Conservation (phyloP, 2,113 vertebrate genomes). For the Callipepla californica region DNA sequence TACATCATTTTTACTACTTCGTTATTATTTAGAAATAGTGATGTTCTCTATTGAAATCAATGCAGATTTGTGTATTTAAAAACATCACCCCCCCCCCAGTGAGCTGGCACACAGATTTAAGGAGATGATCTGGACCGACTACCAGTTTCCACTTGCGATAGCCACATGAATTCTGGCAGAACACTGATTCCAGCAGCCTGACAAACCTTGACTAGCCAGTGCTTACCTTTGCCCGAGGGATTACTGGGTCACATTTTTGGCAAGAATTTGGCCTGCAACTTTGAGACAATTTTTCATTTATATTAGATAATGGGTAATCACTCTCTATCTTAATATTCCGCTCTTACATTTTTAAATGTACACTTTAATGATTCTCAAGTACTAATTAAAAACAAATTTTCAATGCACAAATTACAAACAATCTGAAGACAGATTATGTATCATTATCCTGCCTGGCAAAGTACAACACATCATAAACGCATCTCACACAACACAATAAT, state of each 20-base stretch:
- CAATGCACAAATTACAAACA: slow-evolving; percentile 34
- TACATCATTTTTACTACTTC: not conserved
- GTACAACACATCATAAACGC: not conserved
- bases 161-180: not conserved
- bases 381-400: slow-evolving; percentile 41
- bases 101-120: not conserved
- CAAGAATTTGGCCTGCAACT: not conserved
- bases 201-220: not conserved
- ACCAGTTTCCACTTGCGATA: not conserved
- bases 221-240: not conserved
- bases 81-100: not conserved
- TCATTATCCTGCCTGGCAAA: slow-evolving; percentile 17
- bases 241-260: not conserved
- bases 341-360: not conserved
- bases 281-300: not conserved
- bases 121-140: not conserved
- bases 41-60: not conserved
- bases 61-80: not conserved
- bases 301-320: not conserved
- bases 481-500: not conserved
- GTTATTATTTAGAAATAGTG: not conserved
- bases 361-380: not conserved
- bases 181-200: not conserved
- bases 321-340: not conserved
- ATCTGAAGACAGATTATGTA: slow-evolving; percentile 37